These are phyloP conservation scores for Drosophila neonasuta DNA, from an alignment of 2,888 invertebrate species.

Conservation along the genomic window DNA sequence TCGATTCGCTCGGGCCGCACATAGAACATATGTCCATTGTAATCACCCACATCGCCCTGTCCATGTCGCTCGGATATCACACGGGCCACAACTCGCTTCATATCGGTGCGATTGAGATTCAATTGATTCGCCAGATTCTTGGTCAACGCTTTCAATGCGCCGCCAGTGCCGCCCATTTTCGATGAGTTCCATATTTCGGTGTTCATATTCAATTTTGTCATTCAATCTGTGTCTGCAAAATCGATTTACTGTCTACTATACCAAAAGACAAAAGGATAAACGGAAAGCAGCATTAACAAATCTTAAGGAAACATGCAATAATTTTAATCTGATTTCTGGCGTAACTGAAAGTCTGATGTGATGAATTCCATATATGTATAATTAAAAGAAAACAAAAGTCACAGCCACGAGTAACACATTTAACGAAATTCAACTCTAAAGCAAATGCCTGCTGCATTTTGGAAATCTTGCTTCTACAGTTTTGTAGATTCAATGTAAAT, in stretches of 20 bases:
- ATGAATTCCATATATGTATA: neutral
- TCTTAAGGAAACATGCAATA: slow-evolving; percentile 1
- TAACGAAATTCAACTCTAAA: neutral
- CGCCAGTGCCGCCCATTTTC: slow-evolving; percentile 49
- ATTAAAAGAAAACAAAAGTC: neutral
- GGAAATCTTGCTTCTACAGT: too few species aligned
- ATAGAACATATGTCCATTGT: slow-evolving; percentile 56
- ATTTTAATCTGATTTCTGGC: slow-evolving; percentile 22
- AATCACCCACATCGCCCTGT: slow-evolving; percentile 51
- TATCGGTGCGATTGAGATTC: slow-evolving; percentile 36
- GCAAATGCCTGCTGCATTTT: slow-evolving; percentile 11
- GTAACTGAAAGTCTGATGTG: slow-evolving; percentile 9
- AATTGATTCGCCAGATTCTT: slow-evolving; percentile 59
- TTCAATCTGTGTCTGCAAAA: slow-evolving; percentile 4
- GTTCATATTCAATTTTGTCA: slow-evolving; percentile 10
- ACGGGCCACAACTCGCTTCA: slow-evolving; percentile 58
- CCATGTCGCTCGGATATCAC: slow-evolving; percentile 57
- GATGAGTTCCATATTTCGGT: slow-evolving; percentile 54
- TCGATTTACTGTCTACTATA: neutral
- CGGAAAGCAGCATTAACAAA: too few species aligned
- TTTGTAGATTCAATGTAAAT: too few species aligned
- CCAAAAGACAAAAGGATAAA: slow-evolving; percentile 1
- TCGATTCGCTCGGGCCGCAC: slow-evolving; percentile 54
- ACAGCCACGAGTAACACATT: neutral
- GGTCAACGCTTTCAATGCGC: slow-evolving; percentile 56